phyloP scores from a whole-genome alignment of 2,113 vertebrate species.

The Ivindomyrus marchei region DNA sequence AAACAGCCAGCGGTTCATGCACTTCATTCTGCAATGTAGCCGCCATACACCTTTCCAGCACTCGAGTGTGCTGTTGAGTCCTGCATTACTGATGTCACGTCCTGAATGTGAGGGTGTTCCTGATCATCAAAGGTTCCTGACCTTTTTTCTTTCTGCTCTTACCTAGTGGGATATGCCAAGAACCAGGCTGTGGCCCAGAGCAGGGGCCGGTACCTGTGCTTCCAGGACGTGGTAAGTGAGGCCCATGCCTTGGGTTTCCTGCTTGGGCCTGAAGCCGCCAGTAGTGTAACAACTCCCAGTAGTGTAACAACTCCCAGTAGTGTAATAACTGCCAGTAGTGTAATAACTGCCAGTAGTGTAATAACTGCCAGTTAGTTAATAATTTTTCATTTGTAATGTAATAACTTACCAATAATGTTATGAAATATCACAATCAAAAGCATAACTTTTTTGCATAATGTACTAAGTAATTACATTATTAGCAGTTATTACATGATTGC shows the following conservation, averaged over 20 bases:
- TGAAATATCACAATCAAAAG: neutral
- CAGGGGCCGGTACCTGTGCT: constrained; percentile 80
- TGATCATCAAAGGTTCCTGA: neutral
- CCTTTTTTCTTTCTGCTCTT: constrained; percentile 25
- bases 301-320: no score
- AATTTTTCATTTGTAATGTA: no score
- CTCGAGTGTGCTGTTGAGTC: neutral
- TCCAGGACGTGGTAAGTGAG: constrained; percentile 88
- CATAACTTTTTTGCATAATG: neutral
- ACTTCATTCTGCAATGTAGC: neutral
- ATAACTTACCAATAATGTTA: neutral
- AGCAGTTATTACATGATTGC: neutral
- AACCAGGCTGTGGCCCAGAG: constrained; percentile 85
- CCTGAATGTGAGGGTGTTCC: neutral
- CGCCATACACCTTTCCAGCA: neutral
- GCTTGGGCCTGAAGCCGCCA: neutral
- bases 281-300: neutral
- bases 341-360: no score
- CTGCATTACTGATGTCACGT: neutral
- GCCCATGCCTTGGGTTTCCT: neutral
- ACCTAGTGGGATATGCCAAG: constrained; percentile 90
- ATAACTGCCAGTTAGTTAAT: no score
- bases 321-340: no score
- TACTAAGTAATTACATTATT: neutral
- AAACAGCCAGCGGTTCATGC: constrained; percentile 29